phyloP scores from a whole-genome alignment of 2,797 vertebrate genomes.

The Phoxinus dragarum region DNA sequence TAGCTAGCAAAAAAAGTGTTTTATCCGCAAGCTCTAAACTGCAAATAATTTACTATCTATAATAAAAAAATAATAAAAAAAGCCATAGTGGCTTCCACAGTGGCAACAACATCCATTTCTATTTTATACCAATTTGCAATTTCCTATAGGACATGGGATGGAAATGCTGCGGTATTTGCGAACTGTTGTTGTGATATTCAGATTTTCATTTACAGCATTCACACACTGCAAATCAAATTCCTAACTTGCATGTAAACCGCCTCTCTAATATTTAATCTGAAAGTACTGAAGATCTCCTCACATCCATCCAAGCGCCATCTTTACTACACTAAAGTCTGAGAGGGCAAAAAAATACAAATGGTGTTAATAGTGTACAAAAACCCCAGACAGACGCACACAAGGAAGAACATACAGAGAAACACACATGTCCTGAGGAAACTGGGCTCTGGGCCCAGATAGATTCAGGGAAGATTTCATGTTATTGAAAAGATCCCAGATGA shows the following conservation, averaged over 20 bases:
- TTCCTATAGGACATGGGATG: not conserved
- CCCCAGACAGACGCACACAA: not conserved
- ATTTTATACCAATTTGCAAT: not conserved
- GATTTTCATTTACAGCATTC: not conserved
- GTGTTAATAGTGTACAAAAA: not conserved
- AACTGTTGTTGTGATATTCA: not conserved
- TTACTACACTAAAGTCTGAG: not conserved
- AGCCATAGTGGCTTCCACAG: not conserved
- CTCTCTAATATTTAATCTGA: not conserved
- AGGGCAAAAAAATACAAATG: not conserved
- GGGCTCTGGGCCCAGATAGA: constrained; percentile 58
- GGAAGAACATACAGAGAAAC: constrained; percentile 24
- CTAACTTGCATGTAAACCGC: not conserved
- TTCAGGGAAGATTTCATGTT: constrained; percentile 66
- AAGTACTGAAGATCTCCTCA: not conserved
- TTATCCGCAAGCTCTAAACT: not conserved
- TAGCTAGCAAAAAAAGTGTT: not conserved
- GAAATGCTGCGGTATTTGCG: not conserved
- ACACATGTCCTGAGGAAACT: constrained; percentile 45
- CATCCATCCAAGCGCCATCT: not conserved
- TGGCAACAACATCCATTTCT: not conserved
- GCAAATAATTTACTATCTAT: not conserved
- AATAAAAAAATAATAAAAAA: not conserved
- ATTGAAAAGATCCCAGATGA: constrained; percentile 60
- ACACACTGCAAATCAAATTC: not conserved